phyloP scores from a whole-genome alignment of 2,888 invertebrate genomes.

The Cerceris ruficornis region DNA sequence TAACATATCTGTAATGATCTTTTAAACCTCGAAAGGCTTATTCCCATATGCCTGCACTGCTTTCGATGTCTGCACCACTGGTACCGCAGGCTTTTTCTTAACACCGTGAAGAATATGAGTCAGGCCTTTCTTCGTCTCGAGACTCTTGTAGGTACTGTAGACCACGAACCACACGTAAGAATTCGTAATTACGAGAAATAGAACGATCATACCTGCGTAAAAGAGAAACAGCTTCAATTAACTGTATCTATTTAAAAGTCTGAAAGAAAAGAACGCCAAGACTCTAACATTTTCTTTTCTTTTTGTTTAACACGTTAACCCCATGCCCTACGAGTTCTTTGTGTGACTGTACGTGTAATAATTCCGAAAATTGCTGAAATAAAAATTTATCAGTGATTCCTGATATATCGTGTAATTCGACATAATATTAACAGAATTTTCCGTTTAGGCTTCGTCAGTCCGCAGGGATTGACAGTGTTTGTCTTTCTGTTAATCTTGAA shows the following conservation, averaged over 20 bases:
- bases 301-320: too few species aligned
- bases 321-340: too few species aligned
- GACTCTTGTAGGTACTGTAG: slow-evolving; percentile 80
- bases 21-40: slow-evolving; percentile 69
- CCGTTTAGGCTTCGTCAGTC: too few species aligned
- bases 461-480: too few species aligned
- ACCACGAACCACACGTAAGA: slow-evolving; percentile 81
- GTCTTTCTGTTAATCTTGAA: too few species aligned
- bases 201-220: slow-evolving; percentile 69
- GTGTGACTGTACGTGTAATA: too few species aligned
- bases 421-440: too few species aligned
- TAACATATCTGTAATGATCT: slow-evolving; percentile 17
- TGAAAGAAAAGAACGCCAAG: neutral
- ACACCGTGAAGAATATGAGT: slow-evolving; percentile 75
- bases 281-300: too few species aligned
- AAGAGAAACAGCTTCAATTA: slow-evolving; percentile 11
- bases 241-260: neutral
- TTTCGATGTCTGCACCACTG: slow-evolving; percentile 54
- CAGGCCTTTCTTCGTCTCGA: slow-evolving; percentile 78
- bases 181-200: slow-evolving; percentile 69
- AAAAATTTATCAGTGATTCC: too few species aligned
- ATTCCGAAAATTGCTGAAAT: too few species aligned
- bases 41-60: slow-evolving; percentile 50
- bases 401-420: too few species aligned
- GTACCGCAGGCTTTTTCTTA: slow-evolving; percentile 64